A percentile compares a stretch with the other conserved stretches of the same genome.
phyloP scores from a whole-genome alignment of 1,140 invertebrate species.

The Alviniconcha marisindica region DNA sequence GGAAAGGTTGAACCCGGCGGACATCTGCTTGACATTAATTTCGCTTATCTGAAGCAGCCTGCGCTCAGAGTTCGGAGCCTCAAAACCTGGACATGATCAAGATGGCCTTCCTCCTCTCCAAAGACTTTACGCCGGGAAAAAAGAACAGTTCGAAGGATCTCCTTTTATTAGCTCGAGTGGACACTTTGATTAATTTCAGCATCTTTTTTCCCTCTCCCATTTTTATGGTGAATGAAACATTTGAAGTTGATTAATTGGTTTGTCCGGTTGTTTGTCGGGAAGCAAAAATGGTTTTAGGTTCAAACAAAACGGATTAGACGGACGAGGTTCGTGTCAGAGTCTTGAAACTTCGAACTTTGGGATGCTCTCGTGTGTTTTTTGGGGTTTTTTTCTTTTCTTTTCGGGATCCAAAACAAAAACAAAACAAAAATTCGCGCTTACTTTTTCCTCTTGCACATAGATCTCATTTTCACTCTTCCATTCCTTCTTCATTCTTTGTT shows the following conservation, averaged over 20 bases:
- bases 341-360: no score
- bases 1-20: constrained; percentile 27
- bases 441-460: no score
- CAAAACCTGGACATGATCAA: constrained; percentile 37
- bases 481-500: no score
- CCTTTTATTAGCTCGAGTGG: constrained; percentile 23
- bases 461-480: no score
- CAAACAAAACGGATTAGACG: no score
- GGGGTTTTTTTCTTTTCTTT: no score
- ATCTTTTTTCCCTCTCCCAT: not conserved
- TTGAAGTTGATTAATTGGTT: constrained; percentile 30
- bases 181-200: constrained; percentile 1
- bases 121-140: not conserved
- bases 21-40: constrained; percentile 49
- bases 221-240: constrained; percentile 1
- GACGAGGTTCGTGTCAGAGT: no score
- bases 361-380: no score
- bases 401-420: no score
- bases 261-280: constrained; percentile 13
- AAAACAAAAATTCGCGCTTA: no score
- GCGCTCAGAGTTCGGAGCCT: not conserved
- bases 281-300: not conserved
- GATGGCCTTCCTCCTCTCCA: constrained; percentile 8
- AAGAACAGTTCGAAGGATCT: constrained; percentile 19
- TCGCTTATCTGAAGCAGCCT: constrained; percentile 40